These are phyloP conservation scores for Acrossocheilus fasciatus DNA, from an alignment of 2,797 vertebrate genomes.

Conservation along the genomic window DNA sequence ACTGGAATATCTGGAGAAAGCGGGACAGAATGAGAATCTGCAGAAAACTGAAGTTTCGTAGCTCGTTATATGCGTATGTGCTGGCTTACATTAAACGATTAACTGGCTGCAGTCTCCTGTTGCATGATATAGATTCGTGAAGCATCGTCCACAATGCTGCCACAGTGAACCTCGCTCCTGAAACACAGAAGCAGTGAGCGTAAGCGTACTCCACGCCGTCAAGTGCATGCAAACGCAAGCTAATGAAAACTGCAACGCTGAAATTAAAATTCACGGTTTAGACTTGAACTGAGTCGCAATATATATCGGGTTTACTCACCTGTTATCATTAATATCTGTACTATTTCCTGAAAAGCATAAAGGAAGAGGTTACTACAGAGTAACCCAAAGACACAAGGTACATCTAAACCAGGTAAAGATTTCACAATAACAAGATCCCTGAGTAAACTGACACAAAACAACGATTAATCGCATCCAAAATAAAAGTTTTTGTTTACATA, in stretches of 20 bases:
- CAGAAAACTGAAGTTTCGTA: neutral
- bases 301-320: slow-evolving; percentile 69
- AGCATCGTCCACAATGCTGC: slow-evolving; percentile 87
- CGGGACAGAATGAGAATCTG: neutral
- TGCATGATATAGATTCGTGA: slow-evolving; percentile 87
- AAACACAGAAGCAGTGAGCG: slow-evolving; percentile 14
- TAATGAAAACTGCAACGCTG: neutral
- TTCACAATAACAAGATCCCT: neutral
- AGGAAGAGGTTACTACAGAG: neutral
- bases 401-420: neutral
- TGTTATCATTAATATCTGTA: slow-evolving; percentile 95
- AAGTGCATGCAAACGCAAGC: neutral
- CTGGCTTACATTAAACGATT: slow-evolving; percentile 72
- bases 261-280: neutral
- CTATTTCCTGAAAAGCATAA: slow-evolving; percentile 81
- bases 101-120: slow-evolving; percentile 92
- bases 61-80: neutral
- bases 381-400: neutral
- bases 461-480: too few species aligned
- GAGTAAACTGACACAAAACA: neutral
- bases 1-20: slow-evolving; percentile 43
- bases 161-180: slow-evolving; percentile 89
- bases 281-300: neutral
- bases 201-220: neutral
- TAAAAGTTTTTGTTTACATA: too few species aligned